Evolutionary conservation across 2,888 invertebrate genomes (phyloP).

Genomic region (Panorpa germanica): DNA sequence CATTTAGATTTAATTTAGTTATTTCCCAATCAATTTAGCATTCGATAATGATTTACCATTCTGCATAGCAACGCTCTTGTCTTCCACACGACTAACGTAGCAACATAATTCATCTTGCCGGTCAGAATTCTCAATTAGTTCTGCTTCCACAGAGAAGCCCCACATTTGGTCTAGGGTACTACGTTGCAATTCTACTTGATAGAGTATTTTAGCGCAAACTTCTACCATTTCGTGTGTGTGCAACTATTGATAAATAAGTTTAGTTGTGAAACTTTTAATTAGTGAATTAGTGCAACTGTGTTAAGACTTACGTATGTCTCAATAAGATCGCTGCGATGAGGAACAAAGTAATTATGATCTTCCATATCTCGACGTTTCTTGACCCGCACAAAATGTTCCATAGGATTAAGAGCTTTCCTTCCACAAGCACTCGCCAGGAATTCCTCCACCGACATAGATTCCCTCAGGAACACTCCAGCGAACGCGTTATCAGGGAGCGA

Average conservation of each 20-base stretch:
- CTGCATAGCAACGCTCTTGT: conserved; percentile 89
- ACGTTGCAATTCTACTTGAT: conserved; percentile 86
- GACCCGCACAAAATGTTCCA: conserved; percentile 90
- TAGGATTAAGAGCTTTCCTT: conserved; percentile 78
- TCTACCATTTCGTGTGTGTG: conserved; percentile 90
- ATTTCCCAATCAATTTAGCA: conserved; percentile 12
- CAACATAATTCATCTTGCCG: conserved; percentile 93
- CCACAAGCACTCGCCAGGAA: conserved; percentile 85
- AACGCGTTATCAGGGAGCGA: conserved; percentile 69
- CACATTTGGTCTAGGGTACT: conserved; percentile 88
- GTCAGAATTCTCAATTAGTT: conserved; percentile 89
- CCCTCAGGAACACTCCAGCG: conserved; percentile 71
- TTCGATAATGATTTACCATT: conserved; percentile 48
- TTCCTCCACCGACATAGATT: conserved; percentile 90
- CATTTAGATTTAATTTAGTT: background rate
- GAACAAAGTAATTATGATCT: conserved; percentile 91
- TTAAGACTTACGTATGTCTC: conserved; percentile 78
- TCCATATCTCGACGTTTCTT: conserved; percentile 90
- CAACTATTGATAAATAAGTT: conserved; percentile 33
- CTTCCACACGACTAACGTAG: conserved; percentile 90
- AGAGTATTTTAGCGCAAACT: conserved; percentile 90
- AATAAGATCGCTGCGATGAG: conserved; percentile 83
- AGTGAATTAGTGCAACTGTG: conserved; percentile 8
- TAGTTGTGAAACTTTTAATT: conserved; percentile 7
- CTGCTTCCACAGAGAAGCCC: conserved; percentile 96